Evolutionary conservation across 2,797 vertebrate species (phyloP), one percentile per base, ranked within the genome.

Genomic region (Hyperoplus immaculatus): DNA sequence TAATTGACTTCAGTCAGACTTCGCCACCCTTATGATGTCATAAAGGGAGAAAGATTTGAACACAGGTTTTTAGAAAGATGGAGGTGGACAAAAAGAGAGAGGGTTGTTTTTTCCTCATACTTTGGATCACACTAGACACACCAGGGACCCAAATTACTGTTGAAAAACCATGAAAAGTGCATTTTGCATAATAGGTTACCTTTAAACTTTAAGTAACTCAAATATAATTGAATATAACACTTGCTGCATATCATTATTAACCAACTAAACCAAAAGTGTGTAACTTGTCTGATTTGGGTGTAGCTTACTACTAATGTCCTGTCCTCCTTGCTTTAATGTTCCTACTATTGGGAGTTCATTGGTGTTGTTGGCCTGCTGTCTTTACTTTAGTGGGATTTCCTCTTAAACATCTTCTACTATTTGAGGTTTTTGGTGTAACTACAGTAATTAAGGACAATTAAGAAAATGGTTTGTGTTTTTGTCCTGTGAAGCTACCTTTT

Each of bases 221-320:
- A 9, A 69, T 55, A 41, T 16, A 11, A 62, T 1, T 18, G 1
- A 57, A 8, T 70, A 29, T 56, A 57, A 76, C 16, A 4, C 4
- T n/a, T 66, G 42, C 36, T 78, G 43, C 49, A 16, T 47, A 66
- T 65, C 45, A 62, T 9, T 69, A 77, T 75, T 88, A 86, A 87
- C 56, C 10, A 67, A 60, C 63, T 77, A 67, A 87, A 70, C 39
- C 13, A 51, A 61, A 63, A 21, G 14, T 21, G 1, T n/a, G 18
- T 70, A 14, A 9, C 21, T 53, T 15, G 4, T 39, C 36, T 75
- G 50, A 46, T 29, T 36, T 41, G 7, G 45, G 36, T 68, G 61
- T 51, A 42, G 10, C 47, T 77, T 1, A 8, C 69, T 58, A 1
- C 42, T 29, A 29, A 29, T 42, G 54, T 60, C 43, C 62, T 77